These are phyloP conservation scores for Paracanthobrama guichenoti DNA, from an alignment of 2,113 vertebrate species.

Conservation along the genomic window DNA sequence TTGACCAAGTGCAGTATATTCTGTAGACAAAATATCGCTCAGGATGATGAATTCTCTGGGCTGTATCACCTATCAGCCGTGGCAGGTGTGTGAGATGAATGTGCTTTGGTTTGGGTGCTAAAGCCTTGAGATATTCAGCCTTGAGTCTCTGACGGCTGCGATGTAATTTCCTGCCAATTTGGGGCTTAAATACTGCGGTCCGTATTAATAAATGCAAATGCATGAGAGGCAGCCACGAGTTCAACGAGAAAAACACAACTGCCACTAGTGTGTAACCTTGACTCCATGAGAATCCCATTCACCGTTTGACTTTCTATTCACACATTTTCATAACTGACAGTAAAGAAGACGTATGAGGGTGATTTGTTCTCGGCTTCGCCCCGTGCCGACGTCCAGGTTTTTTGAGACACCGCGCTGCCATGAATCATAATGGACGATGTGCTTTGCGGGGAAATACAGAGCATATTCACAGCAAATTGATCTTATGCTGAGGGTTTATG, in stretches of 20 bases:
- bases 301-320: constrained; percentile 62
- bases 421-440: constrained; percentile 66
- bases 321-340: constrained; percentile 73
- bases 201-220: constrained; percentile 72
- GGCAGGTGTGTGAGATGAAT: constrained; percentile 72
- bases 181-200: constrained; percentile 69
- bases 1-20: constrained; percentile 44
- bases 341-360: constrained; percentile 69
- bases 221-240: constrained; percentile 59
- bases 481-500: constrained; percentile 72
- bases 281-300: constrained; percentile 70
- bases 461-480: constrained; percentile 69
- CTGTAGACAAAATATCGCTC: constrained; percentile 55
- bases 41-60: constrained; percentile 56
- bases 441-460: constrained; percentile 54
- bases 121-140: constrained; percentile 62
- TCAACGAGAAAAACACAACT: constrained; percentile 18
- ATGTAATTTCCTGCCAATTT: constrained; percentile 69
- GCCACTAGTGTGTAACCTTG: constrained; percentile 71
- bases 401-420: constrained; percentile 51
- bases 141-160: constrained; percentile 69
- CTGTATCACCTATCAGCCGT: constrained; percentile 67
- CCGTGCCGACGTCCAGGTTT: constrained; percentile 51
- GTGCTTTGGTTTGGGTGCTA: constrained; percentile 63
- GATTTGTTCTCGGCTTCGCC: constrained; percentile 64